A percentile compares a stretch with the other conserved stretches of the same genome.
These are phyloP conservation scores for Discoglossus pictus DNA, from an alignment of 2,797 vertebrate species.

Conservation along the genomic window DNA sequence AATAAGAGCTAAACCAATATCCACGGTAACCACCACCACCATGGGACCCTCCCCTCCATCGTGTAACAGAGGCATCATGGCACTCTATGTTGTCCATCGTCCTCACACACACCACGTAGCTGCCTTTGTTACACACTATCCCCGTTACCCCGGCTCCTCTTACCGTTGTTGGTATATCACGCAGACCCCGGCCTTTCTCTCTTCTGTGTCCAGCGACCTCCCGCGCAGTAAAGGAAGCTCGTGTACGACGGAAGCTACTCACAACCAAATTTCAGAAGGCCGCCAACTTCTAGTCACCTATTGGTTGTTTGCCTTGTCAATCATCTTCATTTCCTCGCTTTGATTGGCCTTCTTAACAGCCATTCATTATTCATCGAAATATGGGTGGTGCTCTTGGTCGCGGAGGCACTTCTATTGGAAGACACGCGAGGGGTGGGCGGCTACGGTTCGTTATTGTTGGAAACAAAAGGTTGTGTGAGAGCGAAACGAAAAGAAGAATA, in stretches of 20 bases:
- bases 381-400: not conserved
- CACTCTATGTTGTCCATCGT: no score
- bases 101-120: no score
- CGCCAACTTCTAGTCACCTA: not conserved
- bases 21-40: no score
- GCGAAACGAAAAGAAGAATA: slow-evolving; percentile 23
- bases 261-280: not conserved
- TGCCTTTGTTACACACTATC: no score
- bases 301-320: not conserved
- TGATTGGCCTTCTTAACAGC: not conserved
- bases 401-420: not conserved
- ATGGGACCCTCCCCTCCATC: no score
- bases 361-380: not conserved
- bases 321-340: not conserved
- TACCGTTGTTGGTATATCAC: not conserved
- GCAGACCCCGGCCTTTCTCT: not conserved
- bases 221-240: slow-evolving; percentile 41
- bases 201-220: slow-evolving; percentile 16
- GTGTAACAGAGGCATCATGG: no score
- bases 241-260: slow-evolving; percentile 29
- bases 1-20: no score
- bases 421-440: not conserved
- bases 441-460: slow-evolving; percentile 10
- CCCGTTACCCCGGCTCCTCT: not conserved
- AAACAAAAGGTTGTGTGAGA: slow-evolving; percentile 25